Evolutionary conservation across 2,113 vertebrate species (phyloP).

Genomic region (Globicephala melas): DNA sequence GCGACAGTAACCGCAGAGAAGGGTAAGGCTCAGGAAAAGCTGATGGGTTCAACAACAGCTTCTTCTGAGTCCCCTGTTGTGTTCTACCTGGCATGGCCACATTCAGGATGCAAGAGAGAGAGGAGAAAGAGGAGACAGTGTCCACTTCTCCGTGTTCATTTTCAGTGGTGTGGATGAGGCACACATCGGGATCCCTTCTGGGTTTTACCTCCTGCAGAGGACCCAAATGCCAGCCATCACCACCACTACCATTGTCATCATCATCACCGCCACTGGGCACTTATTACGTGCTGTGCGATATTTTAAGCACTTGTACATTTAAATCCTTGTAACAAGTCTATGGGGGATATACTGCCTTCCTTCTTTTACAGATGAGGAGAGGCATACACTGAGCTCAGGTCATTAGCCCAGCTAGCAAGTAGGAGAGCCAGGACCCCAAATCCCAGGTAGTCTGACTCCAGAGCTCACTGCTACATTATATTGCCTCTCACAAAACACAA

Average conservation of each 20-base stretch:
- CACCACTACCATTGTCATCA: background rate
- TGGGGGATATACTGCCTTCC: background rate
- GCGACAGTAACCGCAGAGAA: background rate
- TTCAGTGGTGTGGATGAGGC: background rate
- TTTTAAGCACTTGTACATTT: constrained; percentile 13
- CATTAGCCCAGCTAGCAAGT: background rate
- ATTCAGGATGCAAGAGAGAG: background rate
- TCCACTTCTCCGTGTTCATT: background rate
- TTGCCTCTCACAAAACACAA: constrained; percentile 20
- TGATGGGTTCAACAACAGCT: fast-evolving
- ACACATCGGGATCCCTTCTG: background rate
- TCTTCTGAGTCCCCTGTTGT: background rate
- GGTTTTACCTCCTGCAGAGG: background rate
- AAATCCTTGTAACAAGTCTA: background rate
- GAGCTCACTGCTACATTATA: background rate
- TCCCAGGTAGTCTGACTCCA: background rate
- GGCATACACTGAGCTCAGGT: background rate
- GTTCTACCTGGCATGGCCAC: background rate
- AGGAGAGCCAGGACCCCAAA: background rate
- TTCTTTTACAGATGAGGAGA: background rate
- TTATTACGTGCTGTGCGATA: background rate
- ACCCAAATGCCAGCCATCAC: background rate
- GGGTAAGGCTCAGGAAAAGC: background rate
- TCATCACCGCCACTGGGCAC: background rate
- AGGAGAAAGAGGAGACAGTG: background rate